A percentile compares a stretch with the other conserved stretches of the same genome.
phyloP scores from a whole-genome alignment of 2,888 invertebrate species.

The Rotaria sp. region DNA sequence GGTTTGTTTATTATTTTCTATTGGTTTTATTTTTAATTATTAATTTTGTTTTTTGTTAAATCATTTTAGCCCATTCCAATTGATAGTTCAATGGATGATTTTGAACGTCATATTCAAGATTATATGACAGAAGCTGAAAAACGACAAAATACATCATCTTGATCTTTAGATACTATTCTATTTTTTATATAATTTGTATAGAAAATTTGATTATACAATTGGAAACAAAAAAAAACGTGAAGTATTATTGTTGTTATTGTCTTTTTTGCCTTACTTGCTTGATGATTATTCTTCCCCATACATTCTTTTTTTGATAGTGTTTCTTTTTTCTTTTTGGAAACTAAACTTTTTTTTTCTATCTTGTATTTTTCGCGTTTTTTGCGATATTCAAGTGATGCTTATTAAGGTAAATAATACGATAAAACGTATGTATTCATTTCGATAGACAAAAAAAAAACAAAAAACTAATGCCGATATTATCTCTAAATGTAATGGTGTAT shows the following conservation, averaged over 20 bases:
- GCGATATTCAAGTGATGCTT: background rate
- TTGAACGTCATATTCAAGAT: background rate
- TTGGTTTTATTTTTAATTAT: background rate
- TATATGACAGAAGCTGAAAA: background rate
- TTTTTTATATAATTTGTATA: background rate
- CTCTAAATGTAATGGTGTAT: background rate
- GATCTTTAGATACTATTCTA: background rate
- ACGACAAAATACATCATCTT: background rate
- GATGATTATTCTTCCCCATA: background rate
- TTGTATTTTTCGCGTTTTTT: background rate
- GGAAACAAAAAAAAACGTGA: background rate
- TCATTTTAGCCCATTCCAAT: background rate
- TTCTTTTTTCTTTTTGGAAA: background rate
- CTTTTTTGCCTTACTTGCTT: background rate
- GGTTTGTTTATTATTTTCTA: background rate
- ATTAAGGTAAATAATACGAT: background rate
- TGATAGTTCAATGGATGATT: constrained; percentile 20
- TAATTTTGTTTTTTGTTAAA: background rate
- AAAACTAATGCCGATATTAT: background rate
- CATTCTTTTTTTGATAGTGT: background rate
- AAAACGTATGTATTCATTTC: background rate
- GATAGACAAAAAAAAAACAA: background rate
- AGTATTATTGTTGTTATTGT: background rate
- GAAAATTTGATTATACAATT: background rate
- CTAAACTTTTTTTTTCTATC: background rate